Base-by-base conservation (phyloP, 2,113 vertebrate genomes). In the Lontra canadensis region DNA sequence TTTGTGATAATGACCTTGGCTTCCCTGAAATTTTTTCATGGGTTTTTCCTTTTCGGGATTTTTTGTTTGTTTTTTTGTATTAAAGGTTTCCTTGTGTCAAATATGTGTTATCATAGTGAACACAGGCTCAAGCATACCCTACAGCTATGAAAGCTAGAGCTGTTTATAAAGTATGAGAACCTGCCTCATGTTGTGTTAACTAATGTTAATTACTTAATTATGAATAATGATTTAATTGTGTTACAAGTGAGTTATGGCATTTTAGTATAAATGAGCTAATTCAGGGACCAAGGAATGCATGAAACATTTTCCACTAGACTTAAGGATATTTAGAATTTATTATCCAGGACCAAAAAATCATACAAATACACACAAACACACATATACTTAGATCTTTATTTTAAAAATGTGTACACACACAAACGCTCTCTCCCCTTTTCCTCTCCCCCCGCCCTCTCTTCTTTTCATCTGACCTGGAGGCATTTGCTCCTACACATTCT, bases 311-410 rank as follows among this genome's bases (percentile, higher is more conserved):
- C 26, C 79, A 47, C 3, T 55, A 36, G 84, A 92, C 87, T 6
- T 13, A 47, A 80, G 17, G 49, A 52, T 52, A 52, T 52, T 52
- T 52, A 52, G 49, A 52, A 52, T 15, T 15, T 87, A 42, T 84
- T 74, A 49, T 90, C 61, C 4, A 55, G 21, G 71, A 21, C 78
- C 69, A 84, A 84, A 73, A 88, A 96, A 49, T 67, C 31, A 44
- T 13, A 74, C 25, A 44, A 74, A 44, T 29, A 76, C 39, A 25
- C 6, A 78, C n/a, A 85, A 52, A 78, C 5, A 80, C 10, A 87
- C 39, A 61, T 1, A 12, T 20, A 71, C 47, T 80, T 59, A 78
- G 17, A 74, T 80, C 25, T 96, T 95, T 97, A 94, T 96, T 97
- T 96, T 94, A 90, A 97, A 95, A 93, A 76, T 57, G 34, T 39